These are phyloP conservation scores for Hylaeus volcanicus DNA, from an alignment of 1,140 invertebrate species.

Conservation along the genomic window DNA sequence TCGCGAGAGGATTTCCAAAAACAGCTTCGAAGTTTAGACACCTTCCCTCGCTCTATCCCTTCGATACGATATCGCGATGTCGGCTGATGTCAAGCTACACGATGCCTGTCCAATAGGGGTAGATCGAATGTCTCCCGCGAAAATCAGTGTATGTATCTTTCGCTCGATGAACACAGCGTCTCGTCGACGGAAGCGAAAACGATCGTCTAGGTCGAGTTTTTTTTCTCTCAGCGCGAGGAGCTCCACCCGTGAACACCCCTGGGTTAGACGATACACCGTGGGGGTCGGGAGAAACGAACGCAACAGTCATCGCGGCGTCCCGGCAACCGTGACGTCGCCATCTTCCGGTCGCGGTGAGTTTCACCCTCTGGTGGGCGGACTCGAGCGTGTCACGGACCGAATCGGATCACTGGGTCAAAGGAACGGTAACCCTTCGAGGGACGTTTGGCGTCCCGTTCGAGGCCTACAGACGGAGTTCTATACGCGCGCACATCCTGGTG, in stretches of 20 bases:
- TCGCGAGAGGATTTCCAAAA: too few relatives aligned
- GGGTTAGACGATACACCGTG: neutral
- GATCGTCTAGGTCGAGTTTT: too few relatives aligned
- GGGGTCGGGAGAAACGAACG: neutral
- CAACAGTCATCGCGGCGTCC: conserved; percentile 20
- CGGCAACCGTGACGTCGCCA: conserved; percentile 36
- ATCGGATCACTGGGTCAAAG: conserved; percentile 56
- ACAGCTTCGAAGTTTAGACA: too few relatives aligned
- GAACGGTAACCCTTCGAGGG: neutral
- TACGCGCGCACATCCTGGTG: too few relatives aligned
- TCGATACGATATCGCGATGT: too few relatives aligned
- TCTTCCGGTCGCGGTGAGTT: conserved; percentile 39
- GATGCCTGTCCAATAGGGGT: too few relatives aligned
- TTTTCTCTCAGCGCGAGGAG: too few relatives aligned
- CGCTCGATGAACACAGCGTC: neutral
- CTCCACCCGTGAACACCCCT: too few relatives aligned
- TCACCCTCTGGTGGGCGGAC: conserved; percentile 10
- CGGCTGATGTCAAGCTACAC: too few relatives aligned
- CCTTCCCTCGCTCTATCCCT: too few relatives aligned
- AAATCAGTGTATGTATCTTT: too few relatives aligned
- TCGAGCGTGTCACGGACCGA: conserved; percentile 21
- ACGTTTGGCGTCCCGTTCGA: neutral
- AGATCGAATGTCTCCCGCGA: too few relatives aligned
- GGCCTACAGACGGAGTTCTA: neutral
- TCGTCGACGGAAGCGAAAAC: neutral